Conservation (phyloP, 2,113 vertebrate species). For the Poecile atricapillus region DNA sequence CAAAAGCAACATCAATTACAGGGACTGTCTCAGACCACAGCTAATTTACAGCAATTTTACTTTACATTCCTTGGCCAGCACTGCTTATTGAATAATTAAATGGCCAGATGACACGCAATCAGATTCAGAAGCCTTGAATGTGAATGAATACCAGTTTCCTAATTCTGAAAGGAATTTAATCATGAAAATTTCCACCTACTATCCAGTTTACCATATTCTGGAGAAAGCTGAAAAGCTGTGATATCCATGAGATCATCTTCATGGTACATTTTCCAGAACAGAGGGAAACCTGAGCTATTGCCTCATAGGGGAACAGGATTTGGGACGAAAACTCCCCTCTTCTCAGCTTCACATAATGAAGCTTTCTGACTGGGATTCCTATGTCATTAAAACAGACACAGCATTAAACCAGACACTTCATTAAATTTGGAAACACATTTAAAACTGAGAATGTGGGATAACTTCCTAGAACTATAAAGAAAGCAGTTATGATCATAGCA, state of each 20-base stretch:
- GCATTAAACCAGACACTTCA: background rate
- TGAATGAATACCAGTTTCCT: constrained; percentile 6
- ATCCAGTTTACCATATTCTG: background rate
- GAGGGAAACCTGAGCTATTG: constrained; percentile 1
- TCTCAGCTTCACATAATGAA: background rate
- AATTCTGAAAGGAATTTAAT: constrained; percentile 11
- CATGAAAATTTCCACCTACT: background rate
- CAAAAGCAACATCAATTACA: background rate
- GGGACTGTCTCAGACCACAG: background rate
- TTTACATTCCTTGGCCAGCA: background rate
- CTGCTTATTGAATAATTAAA: constrained; percentile 38
- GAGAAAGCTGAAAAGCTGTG: background rate
- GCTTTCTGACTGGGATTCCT: background rate
- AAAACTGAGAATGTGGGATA: background rate
- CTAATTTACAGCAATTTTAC: background rate
- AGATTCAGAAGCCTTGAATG: background rate
- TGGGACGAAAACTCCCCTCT: background rate
- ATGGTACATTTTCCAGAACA: background rate
- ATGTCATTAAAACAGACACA: background rate
- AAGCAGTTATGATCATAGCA: background rate
- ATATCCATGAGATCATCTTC: background rate
- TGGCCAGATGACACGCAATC: background rate
- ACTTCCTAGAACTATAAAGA: background rate
- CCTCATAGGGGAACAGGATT: background rate
- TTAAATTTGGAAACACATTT: background rate